Base-by-base conservation (phyloP, 2,113 vertebrate species). In the Chitala chitala region DNA sequence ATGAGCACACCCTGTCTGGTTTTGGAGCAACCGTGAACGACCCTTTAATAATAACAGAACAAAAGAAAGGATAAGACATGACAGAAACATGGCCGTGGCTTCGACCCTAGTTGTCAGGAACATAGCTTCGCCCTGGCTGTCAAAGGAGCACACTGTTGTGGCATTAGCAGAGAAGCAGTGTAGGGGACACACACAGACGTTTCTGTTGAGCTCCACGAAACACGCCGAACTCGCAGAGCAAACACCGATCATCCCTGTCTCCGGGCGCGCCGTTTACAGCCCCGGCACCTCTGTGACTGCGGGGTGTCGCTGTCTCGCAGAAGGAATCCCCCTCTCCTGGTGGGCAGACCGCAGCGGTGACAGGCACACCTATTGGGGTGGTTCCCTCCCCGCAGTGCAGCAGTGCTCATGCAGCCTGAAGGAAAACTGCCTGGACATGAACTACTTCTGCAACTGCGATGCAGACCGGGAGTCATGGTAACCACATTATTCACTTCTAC, bases 401-500 rank as follows among this genome's bases (percentile, higher is more conserved):
- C 94, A 96, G 77, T 99, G 97, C 78, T 93, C 93, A 56, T 98
- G 97, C 84, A 95, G 95, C 82, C 83, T 99, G 82, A 93, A 98
- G 65, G 95, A 96, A 85, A 97, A 92, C 87, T 99, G 97, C 82
- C 80, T 94, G 54, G 96, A 99, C 82, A 90, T 94, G 88, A 93
- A 89, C 84, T 94, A 95, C 84, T 96, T 98, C 89, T 98, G 97
- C 88, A 99, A 98, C 86, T 99, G 97, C 73, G 97, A 98, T 0
- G 94, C 95, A 4, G 95, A 97, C 80, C 88, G 48, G 48, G 68
- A 69, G 26, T 51, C 48, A 53, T 69, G 68, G 68, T 69, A 69
- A 69, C 29, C 3, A 4, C n/a, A 24, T n/a, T n/a, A n/a, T n/a
- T n/a, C n/a, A n/a, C n/a, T n/a, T n/a, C n/a, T n/a, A n/a, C n/a